Conservation (phyloP, 2,888 invertebrate species). For the Phortica magna region DNA sequence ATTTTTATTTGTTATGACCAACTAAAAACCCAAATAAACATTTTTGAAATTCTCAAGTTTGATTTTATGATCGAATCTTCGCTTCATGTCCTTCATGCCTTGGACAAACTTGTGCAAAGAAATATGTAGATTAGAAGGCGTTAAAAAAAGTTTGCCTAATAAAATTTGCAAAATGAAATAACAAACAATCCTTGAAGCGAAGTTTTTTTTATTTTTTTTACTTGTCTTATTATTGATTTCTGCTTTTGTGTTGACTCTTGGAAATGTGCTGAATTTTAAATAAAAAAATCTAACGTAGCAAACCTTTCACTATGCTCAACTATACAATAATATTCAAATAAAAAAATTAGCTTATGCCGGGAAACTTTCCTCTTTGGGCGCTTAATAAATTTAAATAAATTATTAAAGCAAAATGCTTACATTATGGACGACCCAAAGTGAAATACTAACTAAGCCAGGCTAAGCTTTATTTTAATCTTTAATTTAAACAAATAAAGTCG, state of each 20-base stretch:
- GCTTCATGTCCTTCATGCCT: neutral
- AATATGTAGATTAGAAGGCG: neutral
- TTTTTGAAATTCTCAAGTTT: constrained; percentile 16
- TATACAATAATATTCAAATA: neutral
- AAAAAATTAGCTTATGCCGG: neutral
- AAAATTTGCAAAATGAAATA: neutral
- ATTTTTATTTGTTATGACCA: constrained; percentile 15
- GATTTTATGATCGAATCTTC: neutral
- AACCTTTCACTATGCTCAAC: no score
- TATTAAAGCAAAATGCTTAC: constrained; percentile 11
- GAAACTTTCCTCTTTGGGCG: neutral
- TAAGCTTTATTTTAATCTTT: constrained; percentile 32
- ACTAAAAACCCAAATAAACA: constrained; percentile 17
- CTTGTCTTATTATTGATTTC: neutral
- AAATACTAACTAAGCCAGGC: constrained; percentile 17
- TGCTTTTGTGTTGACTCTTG: no score
- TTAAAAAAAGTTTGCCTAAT: constrained; percentile 7
- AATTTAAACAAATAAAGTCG: constrained; percentile 25
- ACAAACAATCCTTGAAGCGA: neutral
- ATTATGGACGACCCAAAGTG: constrained; percentile 12
- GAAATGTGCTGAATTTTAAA: no score
- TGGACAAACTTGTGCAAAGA: neutral
- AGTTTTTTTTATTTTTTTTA: neutral
- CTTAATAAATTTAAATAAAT: constrained; percentile 30
- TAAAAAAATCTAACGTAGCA: no score